Base-by-base conservation (phyloP, 2,888 invertebrate species). In the Agonopterix alstromeriana region DNA sequence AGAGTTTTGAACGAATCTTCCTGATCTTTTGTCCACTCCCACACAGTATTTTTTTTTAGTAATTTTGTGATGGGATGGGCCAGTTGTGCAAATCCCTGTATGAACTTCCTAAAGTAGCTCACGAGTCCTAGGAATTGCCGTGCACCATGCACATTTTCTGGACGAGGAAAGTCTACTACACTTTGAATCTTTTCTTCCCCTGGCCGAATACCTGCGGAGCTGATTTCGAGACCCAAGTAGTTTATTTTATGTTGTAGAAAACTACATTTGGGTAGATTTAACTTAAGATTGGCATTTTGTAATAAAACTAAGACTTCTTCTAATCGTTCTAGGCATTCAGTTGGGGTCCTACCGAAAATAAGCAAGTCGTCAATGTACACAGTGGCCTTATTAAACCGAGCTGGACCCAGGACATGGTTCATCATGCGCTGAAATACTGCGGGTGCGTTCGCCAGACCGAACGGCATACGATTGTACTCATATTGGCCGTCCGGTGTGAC, bases 281-380 rank as follows among this genome's bases (percentile, higher is more conserved):
- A 9, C 10, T 11, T 48, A 7, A 48, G 36, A 8, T 48, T 43
- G 8, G 47, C 38, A 1, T 11, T 45, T 8, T 45, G n/a, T n/a
- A n/a, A n/a, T n/a, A n/a, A n/a, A n/a, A n/a, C 38, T 38, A 45
- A 9, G 10, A 38, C 55, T 14, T 54, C 43, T 42, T 61, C 56
- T 17, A 72, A 38, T 10, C 58, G 36, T 5, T 50, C 35, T 5
- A 72, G 36, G 11, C 58, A 58, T 45, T 61, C 56, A 0, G 43
- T 35, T 3, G 50, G 10, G 8, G 10, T 41, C 35, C 36, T 48
- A 4, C 53, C 54, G 36, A 36, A 51, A 4, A 65, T 48, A 1
- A 65, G 46, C 3, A 65, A 10, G 14, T 61, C 61, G 35, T 53
- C 53, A 2, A 53, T 47, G 38, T 53, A 53, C 0, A 45, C 50